Percentiles rank a stretch among this genome's conserved stretches.
Evolutionary conservation across 2,797 vertebrate species (phyloP).

Genomic region (Anniella stebbinsi): DNA sequence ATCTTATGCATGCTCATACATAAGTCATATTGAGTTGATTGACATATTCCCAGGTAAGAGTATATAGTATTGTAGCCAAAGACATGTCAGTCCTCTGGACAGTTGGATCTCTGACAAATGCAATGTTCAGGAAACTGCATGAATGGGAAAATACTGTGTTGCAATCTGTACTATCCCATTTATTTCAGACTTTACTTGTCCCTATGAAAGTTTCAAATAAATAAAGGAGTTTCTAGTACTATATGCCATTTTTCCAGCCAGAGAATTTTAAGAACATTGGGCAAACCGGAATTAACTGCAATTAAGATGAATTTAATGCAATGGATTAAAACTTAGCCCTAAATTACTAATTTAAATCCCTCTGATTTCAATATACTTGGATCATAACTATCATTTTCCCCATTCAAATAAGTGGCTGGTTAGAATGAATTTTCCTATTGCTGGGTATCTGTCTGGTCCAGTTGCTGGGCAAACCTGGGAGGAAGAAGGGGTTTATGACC

Average conservation of each 20-base stretch:
- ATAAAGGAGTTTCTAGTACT: background rate
- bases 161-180: background rate
- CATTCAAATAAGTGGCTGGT: background rate
- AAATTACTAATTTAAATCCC: background rate
- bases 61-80: too few relatives aligned
- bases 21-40: too few relatives aligned
- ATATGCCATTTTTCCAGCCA: background rate
- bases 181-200: constrained; percentile 12
- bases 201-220: background rate
- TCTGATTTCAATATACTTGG: background rate
- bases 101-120: too few relatives aligned
- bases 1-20: too few relatives aligned
- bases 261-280: background rate
- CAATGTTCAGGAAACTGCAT: background rate
- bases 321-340: background rate
- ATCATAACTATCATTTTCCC: background rate
- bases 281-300: background rate
- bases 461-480: background rate
- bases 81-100: background rate
- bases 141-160: background rate
- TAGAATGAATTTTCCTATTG: background rate
- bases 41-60: too few relatives aligned
- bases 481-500: background rate
- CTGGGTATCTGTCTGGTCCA: too few relatives aligned
- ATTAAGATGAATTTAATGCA: background rate